phyloP scores from a whole-genome alignment of 2,888 invertebrate genomes.

The Vesta saturnalis region DNA sequence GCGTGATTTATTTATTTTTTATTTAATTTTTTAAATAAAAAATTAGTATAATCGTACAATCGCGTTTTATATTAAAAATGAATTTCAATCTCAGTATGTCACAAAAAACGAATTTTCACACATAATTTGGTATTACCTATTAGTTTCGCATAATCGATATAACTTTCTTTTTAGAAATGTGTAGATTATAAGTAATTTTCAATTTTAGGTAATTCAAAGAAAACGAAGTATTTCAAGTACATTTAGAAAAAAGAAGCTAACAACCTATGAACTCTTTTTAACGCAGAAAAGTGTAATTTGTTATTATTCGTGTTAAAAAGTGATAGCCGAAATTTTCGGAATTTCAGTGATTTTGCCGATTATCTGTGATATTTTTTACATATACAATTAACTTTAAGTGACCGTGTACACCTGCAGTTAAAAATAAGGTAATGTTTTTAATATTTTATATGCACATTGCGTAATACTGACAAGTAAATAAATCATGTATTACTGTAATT shows the following conservation, averaged over 20 bases:
- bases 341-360: slow-evolving; percentile 28
- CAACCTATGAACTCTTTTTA: slow-evolving; percentile 18
- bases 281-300: slow-evolving; percentile 21
- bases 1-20: slow-evolving; percentile 28
- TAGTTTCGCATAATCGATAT: neutral
- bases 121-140: slow-evolving; percentile 1
- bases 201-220: slow-evolving; percentile 11
- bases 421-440: slow-evolving; percentile 1
- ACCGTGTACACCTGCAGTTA: neutral
- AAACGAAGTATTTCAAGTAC: neutral
- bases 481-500: slow-evolving; percentile 6
- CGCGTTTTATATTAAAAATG: slow-evolving; percentile 1
- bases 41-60: slow-evolving; percentile 6
- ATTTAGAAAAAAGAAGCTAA: slow-evolving; percentile 9
- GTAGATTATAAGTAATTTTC: neutral
- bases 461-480: neutral
- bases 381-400: slow-evolving; percentile 3
- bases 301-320: slow-evolving; percentile 20
- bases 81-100: neutral
- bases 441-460: neutral
- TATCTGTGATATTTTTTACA: slow-evolving; percentile 34
- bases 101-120: neutral
- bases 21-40: slow-evolving; percentile 9
- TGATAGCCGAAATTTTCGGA: slow-evolving; percentile 17
- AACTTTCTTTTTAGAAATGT: slow-evolving; percentile 15